Conservation (phyloP, 2,888 invertebrate species). For the Disparrhopalites patrizii region DNA sequence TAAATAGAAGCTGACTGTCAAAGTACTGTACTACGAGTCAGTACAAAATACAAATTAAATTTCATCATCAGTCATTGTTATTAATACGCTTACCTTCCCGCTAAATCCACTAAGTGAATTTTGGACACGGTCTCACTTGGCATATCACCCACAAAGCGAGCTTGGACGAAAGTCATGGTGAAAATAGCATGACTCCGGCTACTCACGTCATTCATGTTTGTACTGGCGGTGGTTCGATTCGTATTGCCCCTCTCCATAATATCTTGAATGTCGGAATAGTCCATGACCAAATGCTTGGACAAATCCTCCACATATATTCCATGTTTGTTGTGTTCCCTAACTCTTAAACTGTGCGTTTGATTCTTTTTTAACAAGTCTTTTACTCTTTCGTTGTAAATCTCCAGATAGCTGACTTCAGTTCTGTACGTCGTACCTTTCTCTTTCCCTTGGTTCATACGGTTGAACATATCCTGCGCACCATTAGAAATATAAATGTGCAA, state of each 20-base stretch:
- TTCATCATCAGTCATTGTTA: background rate
- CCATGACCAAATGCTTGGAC: slow-evolving; percentile 77
- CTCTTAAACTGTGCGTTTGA: slow-evolving; percentile 65
- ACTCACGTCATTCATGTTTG: slow-evolving; percentile 89
- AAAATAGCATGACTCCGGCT: slow-evolving; percentile 88
- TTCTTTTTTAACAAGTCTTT: slow-evolving; percentile 60
- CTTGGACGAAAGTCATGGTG: slow-evolving; percentile 84
- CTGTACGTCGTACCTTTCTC: slow-evolving; percentile 77
- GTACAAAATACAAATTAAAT: background rate
- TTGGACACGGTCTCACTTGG: slow-evolving; percentile 86
- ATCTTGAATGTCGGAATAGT: slow-evolving; percentile 79
- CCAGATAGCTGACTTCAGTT: slow-evolving; percentile 73
- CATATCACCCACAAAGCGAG: slow-evolving; percentile 67
- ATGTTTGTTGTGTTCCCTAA: slow-evolving; percentile 72
- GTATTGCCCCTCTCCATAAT: slow-evolving; percentile 75
- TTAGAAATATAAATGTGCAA: background rate
- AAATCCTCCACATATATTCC: slow-evolving; percentile 84
- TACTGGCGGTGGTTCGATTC: slow-evolving; percentile 79
- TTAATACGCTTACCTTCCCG: slow-evolving; percentile 65
- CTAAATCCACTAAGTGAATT: slow-evolving; percentile 82
- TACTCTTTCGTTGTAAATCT: slow-evolving; percentile 77
- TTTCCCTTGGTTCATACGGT: slow-evolving; percentile 73
- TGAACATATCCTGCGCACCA: slow-evolving; percentile 61
- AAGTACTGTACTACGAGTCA: background rate
- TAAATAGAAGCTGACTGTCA: background rate